These are phyloP conservation scores for Empidonax traillii DNA, from an alignment of 2,113 vertebrate genomes.

Conservation along the genomic window DNA sequence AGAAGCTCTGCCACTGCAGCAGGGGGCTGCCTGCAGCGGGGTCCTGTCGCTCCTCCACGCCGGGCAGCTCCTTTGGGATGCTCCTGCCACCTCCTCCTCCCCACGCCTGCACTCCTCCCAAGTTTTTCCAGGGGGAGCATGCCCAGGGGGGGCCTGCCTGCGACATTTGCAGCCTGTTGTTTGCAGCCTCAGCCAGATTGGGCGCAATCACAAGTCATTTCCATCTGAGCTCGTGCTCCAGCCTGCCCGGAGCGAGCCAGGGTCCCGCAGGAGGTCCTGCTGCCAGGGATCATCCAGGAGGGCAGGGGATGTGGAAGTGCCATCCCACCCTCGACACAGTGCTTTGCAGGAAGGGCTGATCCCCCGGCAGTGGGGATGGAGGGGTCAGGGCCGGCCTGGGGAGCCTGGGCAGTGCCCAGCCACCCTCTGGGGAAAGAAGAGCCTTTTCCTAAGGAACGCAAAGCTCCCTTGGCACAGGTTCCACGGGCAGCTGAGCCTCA, in stretches of 20 bases:
- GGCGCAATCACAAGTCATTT: neutral
- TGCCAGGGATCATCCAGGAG: neutral
- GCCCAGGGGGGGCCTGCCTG: accelerated
- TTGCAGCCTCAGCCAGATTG: neutral
- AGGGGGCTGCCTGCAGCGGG: neutral
- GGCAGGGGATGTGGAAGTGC: neutral
- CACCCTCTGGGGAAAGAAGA: too few species aligned
- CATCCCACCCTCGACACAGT: accelerated
- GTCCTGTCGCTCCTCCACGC: accelerated
- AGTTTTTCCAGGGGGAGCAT: neutral
- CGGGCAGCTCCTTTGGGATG: neutral
- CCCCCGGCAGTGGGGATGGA: neutral
- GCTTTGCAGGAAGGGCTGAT: neutral
- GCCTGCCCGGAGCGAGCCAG: neutral
- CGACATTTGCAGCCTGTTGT: neutral
- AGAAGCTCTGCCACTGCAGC: accelerated
- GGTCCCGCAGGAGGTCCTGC: neutral
- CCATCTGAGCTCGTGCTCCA: neutral
- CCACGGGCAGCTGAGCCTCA: too few species aligned
- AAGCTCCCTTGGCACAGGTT: too few species aligned
- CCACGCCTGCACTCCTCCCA: accelerated
- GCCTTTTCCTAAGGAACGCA: too few species aligned
- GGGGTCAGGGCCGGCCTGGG: neutral
- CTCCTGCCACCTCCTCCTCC: neutral
- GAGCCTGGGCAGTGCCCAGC: too few species aligned